Conservation (phyloP, 2,888 invertebrate genomes). For the Amiota mariae region DNA sequence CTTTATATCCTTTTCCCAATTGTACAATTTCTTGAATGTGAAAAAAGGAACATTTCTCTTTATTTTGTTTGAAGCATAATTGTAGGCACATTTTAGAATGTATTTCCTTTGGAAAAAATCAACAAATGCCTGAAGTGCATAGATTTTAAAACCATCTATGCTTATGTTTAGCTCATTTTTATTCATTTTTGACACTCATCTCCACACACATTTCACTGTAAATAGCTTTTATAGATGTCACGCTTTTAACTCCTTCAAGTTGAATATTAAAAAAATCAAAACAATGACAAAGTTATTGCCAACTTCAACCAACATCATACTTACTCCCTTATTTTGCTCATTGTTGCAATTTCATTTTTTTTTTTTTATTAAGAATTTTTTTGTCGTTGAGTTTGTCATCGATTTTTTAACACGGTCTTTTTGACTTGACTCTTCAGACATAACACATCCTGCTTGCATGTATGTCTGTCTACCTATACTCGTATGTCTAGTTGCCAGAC, state of each 20-base stretch:
- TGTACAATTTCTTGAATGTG: constrained; percentile 29
- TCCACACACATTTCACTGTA: neutral
- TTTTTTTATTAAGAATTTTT: no score
- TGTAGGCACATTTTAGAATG: constrained; percentile 24
- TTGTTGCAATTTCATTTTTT: neutral
- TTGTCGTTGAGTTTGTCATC: constrained; percentile 55
- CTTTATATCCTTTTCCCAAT: neutral
- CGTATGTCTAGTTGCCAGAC: neutral
- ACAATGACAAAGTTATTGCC: constrained; percentile 44
- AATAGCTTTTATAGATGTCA: constrained; percentile 35
- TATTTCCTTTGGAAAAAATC: no score
- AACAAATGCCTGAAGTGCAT: neutral
- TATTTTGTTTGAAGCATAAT: constrained; percentile 13
- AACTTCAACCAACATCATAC: neutral
- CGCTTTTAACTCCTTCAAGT: constrained; percentile 31
- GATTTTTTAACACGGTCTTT: constrained; percentile 47
- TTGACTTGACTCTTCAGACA: constrained; percentile 17
- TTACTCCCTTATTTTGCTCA: neutral
- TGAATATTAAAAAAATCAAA: constrained; percentile 42
- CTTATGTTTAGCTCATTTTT: constrained; percentile 4
- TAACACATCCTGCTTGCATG: constrained; percentile 3
- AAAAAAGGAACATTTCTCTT: constrained; percentile 36
- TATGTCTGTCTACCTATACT: neutral
- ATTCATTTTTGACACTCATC: neutral
- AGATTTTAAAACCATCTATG: neutral